Conservation (phyloP, 2,888 invertebrate genomes). For the Tachystola acroxantha region DNA sequence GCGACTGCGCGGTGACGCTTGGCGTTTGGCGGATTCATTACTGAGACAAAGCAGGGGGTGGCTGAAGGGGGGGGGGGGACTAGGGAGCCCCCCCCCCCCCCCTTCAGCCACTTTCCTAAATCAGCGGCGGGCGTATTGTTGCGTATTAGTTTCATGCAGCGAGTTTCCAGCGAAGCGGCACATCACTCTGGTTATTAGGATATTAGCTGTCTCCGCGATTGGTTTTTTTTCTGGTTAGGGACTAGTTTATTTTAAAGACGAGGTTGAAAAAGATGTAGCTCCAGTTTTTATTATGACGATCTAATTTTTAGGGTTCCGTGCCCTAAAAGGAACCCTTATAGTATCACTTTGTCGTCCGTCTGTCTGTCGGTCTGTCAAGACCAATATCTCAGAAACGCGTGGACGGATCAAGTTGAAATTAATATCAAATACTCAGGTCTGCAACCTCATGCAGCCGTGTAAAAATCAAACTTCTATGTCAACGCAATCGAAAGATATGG, state of each 20-base stretch:
- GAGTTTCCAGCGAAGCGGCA: not conserved
- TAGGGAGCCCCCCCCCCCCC: slow-evolving; percentile 19
- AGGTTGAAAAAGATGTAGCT: not conserved
- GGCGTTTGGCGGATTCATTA: slow-evolving; percentile 75
- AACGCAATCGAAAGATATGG: no score
- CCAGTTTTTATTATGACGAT: no score
- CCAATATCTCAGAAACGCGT: no score
- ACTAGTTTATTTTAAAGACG: not conserved
- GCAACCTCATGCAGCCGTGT: no score
- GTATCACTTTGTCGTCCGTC: no score
- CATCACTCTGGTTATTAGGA: not conserved
- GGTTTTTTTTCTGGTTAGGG: not conserved
- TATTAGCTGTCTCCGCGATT: not conserved
- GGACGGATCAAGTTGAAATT: no score
- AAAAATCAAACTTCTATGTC: no score
- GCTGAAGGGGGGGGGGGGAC: slow-evolving; percentile 20
- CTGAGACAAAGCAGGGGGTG: slow-evolving; percentile 63
- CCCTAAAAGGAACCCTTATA: no score
- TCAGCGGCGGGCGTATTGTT: slow-evolving; percentile 67
- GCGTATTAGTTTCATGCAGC: slow-evolving; percentile 29
- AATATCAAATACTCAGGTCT: no score
- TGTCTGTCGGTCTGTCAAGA: no score
- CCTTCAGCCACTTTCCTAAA: slow-evolving; percentile 68
- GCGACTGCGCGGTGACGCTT: slow-evolving; percentile 68
- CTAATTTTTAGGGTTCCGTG: no score